Evolutionary conservation across 1,140 invertebrate species (phyloP).

Genomic region (Hetaerina americana): DNA sequence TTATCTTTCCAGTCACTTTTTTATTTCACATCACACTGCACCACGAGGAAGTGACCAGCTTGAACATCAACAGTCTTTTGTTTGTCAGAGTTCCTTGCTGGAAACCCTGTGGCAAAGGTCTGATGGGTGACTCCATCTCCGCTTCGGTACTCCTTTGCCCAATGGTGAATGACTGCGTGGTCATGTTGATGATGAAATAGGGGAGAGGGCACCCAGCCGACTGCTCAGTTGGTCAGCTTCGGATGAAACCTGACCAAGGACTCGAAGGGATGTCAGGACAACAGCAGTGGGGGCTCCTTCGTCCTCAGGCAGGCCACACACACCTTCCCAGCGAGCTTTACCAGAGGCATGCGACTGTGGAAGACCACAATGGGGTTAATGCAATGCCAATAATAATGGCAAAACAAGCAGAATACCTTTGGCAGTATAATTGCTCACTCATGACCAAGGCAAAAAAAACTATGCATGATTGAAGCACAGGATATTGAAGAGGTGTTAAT

Average conservation of each 20-base stretch:
- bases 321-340: conserved; percentile 59
- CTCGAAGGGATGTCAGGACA: background rate
- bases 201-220: background rate
- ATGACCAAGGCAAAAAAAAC: background rate
- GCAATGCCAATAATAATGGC: conserved; percentile 9
- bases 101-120: background rate
- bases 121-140: background rate
- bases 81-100: background rate
- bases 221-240: background rate
- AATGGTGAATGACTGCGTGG: background rate
- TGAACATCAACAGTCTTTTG: no score
- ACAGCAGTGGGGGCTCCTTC: background rate
- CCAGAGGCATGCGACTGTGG: conserved; percentile 58
- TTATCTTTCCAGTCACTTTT: background rate
- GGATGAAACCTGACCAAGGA: background rate
- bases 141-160: background rate
- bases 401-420: no score
- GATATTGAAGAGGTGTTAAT: no score
- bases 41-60: background rate
- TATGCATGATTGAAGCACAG: no score
- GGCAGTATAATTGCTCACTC: background rate
- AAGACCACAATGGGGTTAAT: conserved; percentile 17
- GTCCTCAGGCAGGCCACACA: conserved; percentile 28
- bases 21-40: background rate
- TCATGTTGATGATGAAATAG: background rate